Percentiles rank a stretch among this genome's conserved stretches.
Conservation (phyloP, 2,797 vertebrate genomes). For the Rhynchonycteris naso region DNA sequence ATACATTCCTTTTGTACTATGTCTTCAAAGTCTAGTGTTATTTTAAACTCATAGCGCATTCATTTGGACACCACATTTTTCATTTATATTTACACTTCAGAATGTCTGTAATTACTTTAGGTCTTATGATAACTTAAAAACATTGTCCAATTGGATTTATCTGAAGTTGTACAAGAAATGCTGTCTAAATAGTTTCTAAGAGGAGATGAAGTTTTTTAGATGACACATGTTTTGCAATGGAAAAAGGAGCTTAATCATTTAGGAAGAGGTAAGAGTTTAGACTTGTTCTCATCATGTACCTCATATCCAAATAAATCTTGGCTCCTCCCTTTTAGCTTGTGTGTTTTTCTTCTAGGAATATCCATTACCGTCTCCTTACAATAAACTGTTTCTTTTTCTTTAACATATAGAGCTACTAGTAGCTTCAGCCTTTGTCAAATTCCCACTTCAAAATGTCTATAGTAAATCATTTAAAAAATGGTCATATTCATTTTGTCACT, state of each 20-base stretch:
- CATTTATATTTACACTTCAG: constrained; percentile 16
- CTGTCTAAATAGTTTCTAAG: not conserved
- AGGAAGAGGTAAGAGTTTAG: not conserved
- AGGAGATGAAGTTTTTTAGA: not conserved
- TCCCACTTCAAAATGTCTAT: not conserved
- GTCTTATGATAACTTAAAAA: not conserved
- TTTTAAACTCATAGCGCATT: not conserved
- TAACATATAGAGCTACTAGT: not conserved
- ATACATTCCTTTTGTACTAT: not conserved
- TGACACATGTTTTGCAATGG: not conserved
- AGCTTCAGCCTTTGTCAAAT: not conserved
- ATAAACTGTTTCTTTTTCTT: not conserved
- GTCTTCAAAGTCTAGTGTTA: not conserved
- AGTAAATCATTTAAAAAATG: not conserved
- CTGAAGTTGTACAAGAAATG: not conserved
- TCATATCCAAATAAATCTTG: not conserved
- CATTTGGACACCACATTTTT: not conserved
- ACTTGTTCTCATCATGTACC: not conserved
- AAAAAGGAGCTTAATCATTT: not conserved
- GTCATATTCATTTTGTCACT: not conserved
- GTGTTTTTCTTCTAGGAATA: not conserved
- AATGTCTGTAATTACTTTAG: not conserved
- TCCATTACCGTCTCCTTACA: not conserved
- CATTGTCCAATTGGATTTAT: not conserved
- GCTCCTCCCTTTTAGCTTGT: not conserved